phyloP scores from a whole-genome alignment of 2,888 invertebrate species.

The Leucophenga maculata region DNA sequence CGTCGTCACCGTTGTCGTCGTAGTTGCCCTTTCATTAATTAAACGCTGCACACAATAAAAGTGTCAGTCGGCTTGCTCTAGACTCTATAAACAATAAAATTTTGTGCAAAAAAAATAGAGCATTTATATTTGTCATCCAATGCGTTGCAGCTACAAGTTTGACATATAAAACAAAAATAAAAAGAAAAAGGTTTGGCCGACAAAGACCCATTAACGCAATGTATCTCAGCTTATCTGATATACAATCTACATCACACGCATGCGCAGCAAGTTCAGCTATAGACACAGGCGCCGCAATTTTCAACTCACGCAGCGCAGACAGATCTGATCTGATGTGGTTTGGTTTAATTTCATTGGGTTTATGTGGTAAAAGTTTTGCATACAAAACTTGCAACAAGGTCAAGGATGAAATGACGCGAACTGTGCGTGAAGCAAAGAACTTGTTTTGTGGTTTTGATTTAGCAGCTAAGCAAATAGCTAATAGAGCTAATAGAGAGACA shows the following conservation, averaged over 20 bases:
- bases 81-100: background rate
- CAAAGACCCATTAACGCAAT: slow-evolving; percentile 28
- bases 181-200: background rate
- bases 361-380: slow-evolving; percentile 5
- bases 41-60: background rate
- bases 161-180: background rate
- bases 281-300: background rate
- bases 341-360: background rate
- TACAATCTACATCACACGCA: background rate
- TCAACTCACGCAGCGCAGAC: background rate
- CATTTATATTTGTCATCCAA: background rate
- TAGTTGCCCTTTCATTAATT: background rate
- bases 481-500: no score
- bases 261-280: background rate
- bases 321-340: slow-evolving; percentile 1
- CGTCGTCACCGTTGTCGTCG: no score
- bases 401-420: slow-evolving; percentile 21
- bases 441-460: background rate
- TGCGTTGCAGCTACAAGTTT: background rate
- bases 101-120: background rate
- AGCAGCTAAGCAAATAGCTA: background rate
- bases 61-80: background rate
- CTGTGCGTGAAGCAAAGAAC: background rate
- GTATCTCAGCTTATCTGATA: slow-evolving; percentile 3
- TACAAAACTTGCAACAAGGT: slow-evolving; percentile 5